Conservation (phyloP, 2,113 vertebrate genomes). For the Holacanthus passer region DNA sequence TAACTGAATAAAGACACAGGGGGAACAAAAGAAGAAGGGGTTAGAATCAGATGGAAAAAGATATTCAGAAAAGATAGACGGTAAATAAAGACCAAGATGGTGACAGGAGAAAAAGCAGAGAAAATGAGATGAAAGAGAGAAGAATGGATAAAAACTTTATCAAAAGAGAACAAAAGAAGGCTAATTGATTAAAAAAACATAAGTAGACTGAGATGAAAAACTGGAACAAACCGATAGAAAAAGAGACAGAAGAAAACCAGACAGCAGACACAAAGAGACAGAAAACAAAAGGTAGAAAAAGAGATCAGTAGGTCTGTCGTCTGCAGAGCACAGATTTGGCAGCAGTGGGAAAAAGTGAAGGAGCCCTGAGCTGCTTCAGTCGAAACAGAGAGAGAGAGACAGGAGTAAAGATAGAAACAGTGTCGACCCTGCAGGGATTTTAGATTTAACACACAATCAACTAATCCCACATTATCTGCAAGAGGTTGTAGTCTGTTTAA, state of each 20-base stretch:
- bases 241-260: not conserved
- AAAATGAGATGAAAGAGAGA: conserved; percentile 8
- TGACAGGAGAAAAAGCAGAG: not conserved
- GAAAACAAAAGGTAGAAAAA: conserved; percentile 19
- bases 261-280: conserved; percentile 36
- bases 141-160: not conserved
- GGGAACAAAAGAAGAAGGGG: not conserved
- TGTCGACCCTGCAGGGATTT: not conserved
- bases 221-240: conserved; percentile 3
- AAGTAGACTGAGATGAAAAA: not conserved
- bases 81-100: not conserved
- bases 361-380: not conserved
- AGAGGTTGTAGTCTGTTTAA: not conserved
- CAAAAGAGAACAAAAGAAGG: not conserved
- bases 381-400: not conserved
- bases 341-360: not conserved
- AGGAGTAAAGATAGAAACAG: not conserved
- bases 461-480: not conserved
- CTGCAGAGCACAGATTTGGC: not conserved
- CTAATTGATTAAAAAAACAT: not conserved
- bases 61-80: not conserved
- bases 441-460: not conserved
- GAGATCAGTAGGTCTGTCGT: conserved; percentile 10
- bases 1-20: not conserved
- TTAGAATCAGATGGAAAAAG: not conserved